Evolutionary conservation across 2,797 vertebrate genomes (phyloP).

Genomic region (Moxostoma hubbsi): DNA sequence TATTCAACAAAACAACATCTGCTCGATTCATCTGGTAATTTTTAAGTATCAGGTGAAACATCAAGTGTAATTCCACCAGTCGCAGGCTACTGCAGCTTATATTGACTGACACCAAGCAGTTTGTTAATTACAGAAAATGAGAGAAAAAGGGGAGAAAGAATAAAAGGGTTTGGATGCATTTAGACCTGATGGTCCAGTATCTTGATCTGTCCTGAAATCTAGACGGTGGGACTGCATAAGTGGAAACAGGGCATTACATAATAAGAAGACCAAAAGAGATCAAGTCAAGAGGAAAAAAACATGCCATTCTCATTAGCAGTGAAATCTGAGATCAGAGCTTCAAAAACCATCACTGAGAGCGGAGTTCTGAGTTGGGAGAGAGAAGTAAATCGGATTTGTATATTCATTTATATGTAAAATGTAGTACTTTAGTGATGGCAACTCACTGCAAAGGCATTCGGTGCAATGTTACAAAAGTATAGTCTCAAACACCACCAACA

Average conservation of each 20-base stretch:
- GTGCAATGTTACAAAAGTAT: slow-evolving; percentile 12
- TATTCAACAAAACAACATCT: slow-evolving; percentile 34
- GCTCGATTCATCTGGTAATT: slow-evolving; percentile 1
- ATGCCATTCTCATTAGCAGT: slow-evolving; percentile 44
- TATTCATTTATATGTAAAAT: not conserved
- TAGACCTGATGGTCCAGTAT: not conserved
- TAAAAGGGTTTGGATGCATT: not conserved
- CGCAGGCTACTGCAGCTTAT: not conserved
- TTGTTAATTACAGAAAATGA: slow-evolving; percentile 1
- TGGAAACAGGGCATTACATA: slow-evolving; percentile 48
- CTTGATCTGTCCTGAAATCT: slow-evolving; percentile 24
- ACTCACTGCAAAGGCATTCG: slow-evolving; percentile 25
- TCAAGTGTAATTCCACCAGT: not conserved
- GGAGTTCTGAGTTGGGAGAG: slow-evolving; percentile 11
- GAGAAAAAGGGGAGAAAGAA: not conserved
- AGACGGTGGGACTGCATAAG: slow-evolving; percentile 28
- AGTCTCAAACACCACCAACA: not conserved
- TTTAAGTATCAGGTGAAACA: slow-evolving; percentile 22
- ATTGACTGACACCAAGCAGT: not conserved
- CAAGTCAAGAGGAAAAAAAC: slow-evolving; percentile 37
- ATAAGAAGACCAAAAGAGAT: slow-evolving; percentile 27
- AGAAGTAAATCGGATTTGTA: not conserved
- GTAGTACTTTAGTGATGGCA: not conserved
- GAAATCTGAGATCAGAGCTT: slow-evolving; percentile 43
- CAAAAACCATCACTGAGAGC: slow-evolving; percentile 48